These are phyloP conservation scores for Mastomys coucha DNA, from an alignment of 2,113 vertebrate genomes.

Conservation along the genomic window DNA sequence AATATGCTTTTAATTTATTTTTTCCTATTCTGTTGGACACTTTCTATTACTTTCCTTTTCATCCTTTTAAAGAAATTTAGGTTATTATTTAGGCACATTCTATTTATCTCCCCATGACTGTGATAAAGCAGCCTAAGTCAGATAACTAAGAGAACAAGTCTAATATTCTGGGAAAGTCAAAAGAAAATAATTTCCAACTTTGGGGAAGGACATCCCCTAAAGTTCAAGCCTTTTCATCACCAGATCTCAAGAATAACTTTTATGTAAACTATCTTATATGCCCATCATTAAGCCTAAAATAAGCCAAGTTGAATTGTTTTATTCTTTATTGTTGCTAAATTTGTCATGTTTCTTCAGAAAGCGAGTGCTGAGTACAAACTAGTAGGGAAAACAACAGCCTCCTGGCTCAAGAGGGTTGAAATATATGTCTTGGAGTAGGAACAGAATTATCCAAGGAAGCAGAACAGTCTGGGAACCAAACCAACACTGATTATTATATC, in stretches of 20 bases:
- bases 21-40: conserved; percentile 84
- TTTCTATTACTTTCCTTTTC: conserved; percentile 80
- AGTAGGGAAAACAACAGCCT: neutral
- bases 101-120: conserved; percentile 89
- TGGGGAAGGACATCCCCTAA: conserved; percentile 25
- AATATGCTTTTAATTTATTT: conserved; percentile 89
- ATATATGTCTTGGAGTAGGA: neutral
- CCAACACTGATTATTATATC: neutral
- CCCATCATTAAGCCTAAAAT: conserved; percentile 39
- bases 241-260: conserved; percentile 81
- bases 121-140: conserved; percentile 89
- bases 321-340: neutral
- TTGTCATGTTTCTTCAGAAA: neutral
- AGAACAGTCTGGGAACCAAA: rapidly evolving
- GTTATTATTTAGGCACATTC: conserved; percentile 91
- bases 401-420: neutral
- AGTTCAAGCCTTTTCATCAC: conserved; percentile 82
- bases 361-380: neutral
- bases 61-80: conserved; percentile 87
- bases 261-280: conserved; percentile 49
- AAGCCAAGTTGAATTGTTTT: neutral
- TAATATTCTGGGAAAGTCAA: conserved; percentile 88
- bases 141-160: conserved; percentile 86
- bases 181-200: conserved; percentile 77
- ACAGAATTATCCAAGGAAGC: rapidly evolving